phyloP scores from a whole-genome alignment of 92 coral and sea anemone species.

The Porites rus region DNA sequence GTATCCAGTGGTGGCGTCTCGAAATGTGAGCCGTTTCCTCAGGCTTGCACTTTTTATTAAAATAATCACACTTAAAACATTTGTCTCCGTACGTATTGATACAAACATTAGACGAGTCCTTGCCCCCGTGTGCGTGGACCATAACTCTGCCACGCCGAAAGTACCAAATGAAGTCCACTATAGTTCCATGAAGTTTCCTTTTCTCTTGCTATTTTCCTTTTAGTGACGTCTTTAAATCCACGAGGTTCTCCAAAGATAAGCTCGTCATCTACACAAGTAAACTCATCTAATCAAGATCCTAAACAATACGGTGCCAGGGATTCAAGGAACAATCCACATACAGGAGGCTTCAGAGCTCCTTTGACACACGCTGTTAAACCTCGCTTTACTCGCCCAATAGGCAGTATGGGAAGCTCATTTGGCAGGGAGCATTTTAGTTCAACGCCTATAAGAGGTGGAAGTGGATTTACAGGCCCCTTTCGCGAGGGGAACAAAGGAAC shows the following conservation, averaged over 20 bases:
- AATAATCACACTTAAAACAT: no score
- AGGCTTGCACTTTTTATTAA: no score
- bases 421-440: neutral
- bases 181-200: neutral
- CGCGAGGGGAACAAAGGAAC: neutral
- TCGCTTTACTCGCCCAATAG: conserved; percentile 3
- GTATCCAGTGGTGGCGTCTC: no score
- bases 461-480: neutral
- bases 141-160: no score
- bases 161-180: no score
- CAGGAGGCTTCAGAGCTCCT: conserved; percentile 15
- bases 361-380: conserved; percentile 13
- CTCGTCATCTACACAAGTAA: neutral
- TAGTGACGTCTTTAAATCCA: conserved; percentile 19
- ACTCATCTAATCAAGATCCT: neutral
- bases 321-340: conserved; percentile 10
- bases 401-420: neutral
- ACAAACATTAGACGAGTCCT: no score
- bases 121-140: no score
- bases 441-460: neutral
- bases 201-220: neutral
- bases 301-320: neutral
- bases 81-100: no score
- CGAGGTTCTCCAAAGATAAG: conserved; percentile 9
- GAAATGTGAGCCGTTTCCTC: no score